Evolutionary conservation across 2,888 invertebrate genomes (phyloP).

Genomic region (Tachina grossa): DNA sequence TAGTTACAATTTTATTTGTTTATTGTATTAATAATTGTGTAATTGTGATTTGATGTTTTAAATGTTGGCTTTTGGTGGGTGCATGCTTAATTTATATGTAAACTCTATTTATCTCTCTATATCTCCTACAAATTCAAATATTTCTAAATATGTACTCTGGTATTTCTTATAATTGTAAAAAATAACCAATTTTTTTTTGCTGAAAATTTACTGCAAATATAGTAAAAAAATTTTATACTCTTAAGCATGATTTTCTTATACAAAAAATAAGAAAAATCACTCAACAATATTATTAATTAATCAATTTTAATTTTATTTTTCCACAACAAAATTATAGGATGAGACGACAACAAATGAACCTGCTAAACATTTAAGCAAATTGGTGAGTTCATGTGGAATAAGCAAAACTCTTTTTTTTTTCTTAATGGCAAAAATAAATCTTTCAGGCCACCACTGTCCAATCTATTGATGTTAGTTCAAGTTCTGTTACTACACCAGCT

Average conservation of each 20-base stretch:
- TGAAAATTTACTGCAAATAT: slow-evolving; percentile 9
- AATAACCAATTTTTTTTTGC: slow-evolving; percentile 1
- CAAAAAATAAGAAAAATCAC: background rate
- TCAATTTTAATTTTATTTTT: background rate
- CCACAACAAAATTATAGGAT: slow-evolving; percentile 55
- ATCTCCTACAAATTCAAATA: background rate
- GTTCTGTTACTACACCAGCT: slow-evolving; percentile 33
- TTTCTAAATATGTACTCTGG: slow-evolving; percentile 3
- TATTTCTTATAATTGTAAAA: background rate
- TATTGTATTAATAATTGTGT: background rate
- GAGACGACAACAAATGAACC: slow-evolving; percentile 66
- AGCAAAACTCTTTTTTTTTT: slow-evolving; percentile 68
- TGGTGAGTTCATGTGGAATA: slow-evolving; percentile 53
- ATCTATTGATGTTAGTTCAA: slow-evolving; percentile 79
- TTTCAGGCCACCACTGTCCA: slow-evolving; percentile 83
- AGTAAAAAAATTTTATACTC: slow-evolving; percentile 9
- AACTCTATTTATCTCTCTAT: slow-evolving; percentile 2
- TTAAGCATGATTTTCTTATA: slow-evolving; percentile 56
- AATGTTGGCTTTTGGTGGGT: slow-evolving; percentile 49
- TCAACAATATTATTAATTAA: slow-evolving; percentile 20
- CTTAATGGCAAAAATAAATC: slow-evolving; percentile 76
- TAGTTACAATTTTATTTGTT: background rate
- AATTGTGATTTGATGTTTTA: background rate
- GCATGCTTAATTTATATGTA: slow-evolving; percentile 29
- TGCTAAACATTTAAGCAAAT: slow-evolving; percentile 68